Conservation (phyloP, 2,797 vertebrate genomes). For the Fratercula arctica region DNA sequence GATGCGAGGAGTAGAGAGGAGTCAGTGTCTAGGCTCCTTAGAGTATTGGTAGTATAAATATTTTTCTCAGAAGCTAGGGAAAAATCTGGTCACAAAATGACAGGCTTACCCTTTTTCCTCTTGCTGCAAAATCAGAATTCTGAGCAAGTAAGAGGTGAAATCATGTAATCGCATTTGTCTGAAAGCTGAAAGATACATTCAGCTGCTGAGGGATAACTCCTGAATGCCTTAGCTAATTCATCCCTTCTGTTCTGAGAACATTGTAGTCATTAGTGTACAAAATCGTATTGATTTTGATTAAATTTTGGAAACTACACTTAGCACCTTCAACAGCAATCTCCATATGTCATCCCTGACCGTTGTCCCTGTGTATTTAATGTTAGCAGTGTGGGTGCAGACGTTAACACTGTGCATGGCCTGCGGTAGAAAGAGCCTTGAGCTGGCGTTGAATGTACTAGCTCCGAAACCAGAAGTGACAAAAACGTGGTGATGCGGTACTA, state of each 20-base stretch:
- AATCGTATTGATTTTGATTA: background rate
- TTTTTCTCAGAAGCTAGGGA: background rate
- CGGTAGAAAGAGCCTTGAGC: background rate
- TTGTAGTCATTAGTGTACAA: background rate
- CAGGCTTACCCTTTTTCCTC: background rate
- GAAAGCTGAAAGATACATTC: background rate
- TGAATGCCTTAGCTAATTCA: background rate
- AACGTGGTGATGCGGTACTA: background rate
- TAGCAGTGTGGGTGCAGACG: background rate
- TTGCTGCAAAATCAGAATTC: background rate
- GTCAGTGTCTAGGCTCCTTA: background rate
- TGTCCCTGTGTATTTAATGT: background rate
- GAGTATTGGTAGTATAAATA: background rate
- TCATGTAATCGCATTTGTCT: background rate
- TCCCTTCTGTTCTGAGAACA: background rate
- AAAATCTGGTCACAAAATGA: background rate
- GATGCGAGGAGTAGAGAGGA: background rate
- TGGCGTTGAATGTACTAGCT: background rate
- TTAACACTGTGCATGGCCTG: background rate
- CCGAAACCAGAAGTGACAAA: background rate
- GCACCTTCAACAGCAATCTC: background rate
- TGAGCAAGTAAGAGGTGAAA: background rate
- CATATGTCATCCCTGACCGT: background rate
- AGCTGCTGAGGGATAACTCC: background rate
- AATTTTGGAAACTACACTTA: background rate